Conservation (phyloP, 92 coral and sea anemone genomes). For the Micromussa lordhowensis region DNA sequence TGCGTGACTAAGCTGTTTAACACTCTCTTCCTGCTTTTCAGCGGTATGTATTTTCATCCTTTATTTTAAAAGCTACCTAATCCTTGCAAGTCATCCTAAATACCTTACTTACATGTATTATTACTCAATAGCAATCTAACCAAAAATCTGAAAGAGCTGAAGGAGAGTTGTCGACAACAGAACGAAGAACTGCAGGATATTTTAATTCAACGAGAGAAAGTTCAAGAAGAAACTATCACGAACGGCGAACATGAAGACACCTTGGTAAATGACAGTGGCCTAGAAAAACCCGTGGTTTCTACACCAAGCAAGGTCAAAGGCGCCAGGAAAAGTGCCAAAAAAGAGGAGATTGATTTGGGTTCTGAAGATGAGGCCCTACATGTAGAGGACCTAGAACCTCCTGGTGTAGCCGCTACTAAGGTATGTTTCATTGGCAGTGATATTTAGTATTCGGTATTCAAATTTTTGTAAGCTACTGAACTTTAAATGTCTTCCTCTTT, state of each 20-base stretch:
- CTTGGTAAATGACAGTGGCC: conserved; percentile 45
- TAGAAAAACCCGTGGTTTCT: conserved; percentile 2
- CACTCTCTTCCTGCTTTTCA: background rate
- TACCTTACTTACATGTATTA: too few species aligned
- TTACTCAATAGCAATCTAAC: conserved; percentile 40
- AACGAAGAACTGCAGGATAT: conserved; percentile 57
- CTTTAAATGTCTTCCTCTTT: too few species aligned
- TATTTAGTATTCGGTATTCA: too few species aligned
- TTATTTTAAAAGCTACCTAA: background rate
- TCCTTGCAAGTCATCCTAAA: background rate
- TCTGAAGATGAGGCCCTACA: conserved; percentile 66
- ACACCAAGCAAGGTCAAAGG: conserved; percentile 15
- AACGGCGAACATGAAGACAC: conserved; percentile 63
- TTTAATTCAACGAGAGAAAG: conserved; percentile 30
- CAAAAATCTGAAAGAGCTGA: conserved; percentile 63
- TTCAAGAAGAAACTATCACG: background rate
- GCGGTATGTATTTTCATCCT: background rate
- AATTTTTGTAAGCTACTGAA: too few species aligned
- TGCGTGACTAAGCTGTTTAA: background rate
- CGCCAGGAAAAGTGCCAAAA: conserved; percentile 23
- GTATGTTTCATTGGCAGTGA: conserved; percentile 19
- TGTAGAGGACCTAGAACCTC: conserved; percentile 85
- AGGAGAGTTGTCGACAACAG: conserved; percentile 69
- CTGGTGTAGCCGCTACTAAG: conserved; percentile 71
- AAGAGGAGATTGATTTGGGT: conserved; percentile 21